phyloP scores from a whole-genome alignment of 2,797 vertebrate genomes.

The Diplodus puntazzo region DNA sequence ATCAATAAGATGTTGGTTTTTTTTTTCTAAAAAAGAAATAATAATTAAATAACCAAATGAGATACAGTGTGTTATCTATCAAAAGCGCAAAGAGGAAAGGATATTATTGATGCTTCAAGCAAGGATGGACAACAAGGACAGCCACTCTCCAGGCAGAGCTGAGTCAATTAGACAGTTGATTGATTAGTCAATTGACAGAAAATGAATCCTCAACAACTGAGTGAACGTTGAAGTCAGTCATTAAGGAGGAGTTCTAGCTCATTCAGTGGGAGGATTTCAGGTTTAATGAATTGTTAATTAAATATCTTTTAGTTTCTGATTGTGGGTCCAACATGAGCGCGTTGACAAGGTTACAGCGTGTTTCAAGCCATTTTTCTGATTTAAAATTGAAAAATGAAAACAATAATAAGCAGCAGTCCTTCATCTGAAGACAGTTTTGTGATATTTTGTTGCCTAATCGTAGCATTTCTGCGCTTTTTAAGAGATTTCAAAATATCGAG shows the following conservation, averaged over 20 bases:
- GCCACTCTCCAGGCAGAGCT: background rate
- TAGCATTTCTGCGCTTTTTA: too few relatives aligned
- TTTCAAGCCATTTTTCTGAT: too few relatives aligned
- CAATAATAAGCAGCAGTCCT: too few relatives aligned
- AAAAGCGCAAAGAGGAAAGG: conserved; percentile 7
- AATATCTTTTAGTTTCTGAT: background rate
- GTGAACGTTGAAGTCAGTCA: conserved; percentile 20
- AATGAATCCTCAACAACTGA: conserved; percentile 3
- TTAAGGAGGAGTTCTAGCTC: conserved; percentile 8
- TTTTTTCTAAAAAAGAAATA: conserved; percentile 8
- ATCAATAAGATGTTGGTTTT: background rate
- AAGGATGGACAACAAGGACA: conserved; percentile 8
- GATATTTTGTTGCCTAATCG: too few relatives aligned
- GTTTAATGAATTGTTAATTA: background rate
- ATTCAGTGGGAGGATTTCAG: background rate
- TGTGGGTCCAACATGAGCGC: background rate
- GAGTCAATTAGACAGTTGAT: conserved; percentile 29
- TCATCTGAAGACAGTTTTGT: too few relatives aligned
- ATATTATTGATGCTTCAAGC: conserved; percentile 23
- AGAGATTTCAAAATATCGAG: too few relatives aligned
- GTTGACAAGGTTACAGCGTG: too few relatives aligned
- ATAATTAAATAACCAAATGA: conserved; percentile 6
- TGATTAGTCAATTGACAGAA: conserved; percentile 41
- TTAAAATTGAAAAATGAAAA: too few relatives aligned
- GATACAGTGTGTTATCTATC: conserved; percentile 16